Evolutionary conservation across 2,888 invertebrate genomes (phyloP), one percentile per base, ranked within the genome.

Genomic region (Agrochola macilenta): DNA sequence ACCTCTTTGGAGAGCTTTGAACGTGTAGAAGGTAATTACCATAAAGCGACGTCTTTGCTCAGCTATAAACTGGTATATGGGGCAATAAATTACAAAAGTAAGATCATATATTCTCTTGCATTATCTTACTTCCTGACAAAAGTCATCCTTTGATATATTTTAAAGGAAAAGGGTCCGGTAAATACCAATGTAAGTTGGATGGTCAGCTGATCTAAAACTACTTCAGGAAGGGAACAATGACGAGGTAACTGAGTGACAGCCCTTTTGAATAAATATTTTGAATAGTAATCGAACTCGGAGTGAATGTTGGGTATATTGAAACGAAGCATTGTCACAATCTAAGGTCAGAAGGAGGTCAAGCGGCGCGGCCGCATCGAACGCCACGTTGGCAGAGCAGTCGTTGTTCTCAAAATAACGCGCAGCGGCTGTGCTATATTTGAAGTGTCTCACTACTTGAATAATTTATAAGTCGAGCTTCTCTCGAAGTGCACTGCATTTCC

Each of bases 371-470:
- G 86, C 89, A 87, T 88, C 88, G 87, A 87, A 87, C 88, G 87
- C 86, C 84, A 84, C 86, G 90, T 85, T 88, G 88, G 87, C 89
- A 83, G 89, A 91, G 88, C 89, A 89, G 90, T 92, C 91, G 92
- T 89, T 92, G 94, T 94, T 94, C 94, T 94, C 94, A 93, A 95
- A 96, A 95, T 95, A 96, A 93, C 93, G 92, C 92, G 92, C 93
- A 91, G 92, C 92, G 91, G 92, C 91, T 92, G 93, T 92, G 91
- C 95, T 95, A 95, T 95, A 95, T 95, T 95, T 95, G 95, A 95
- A 95, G 95, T 95, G 95, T 95, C 96, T 95, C 94, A 89, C 93
- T 93, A 93, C 94, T 94, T 96, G 96, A 96, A 96, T 96, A 95
- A 96, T 96, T 96, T 96, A 96, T 96, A 94, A 96, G 94, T 93